These are phyloP conservation scores for Sinohyriopsis cumingii DNA, from an alignment of 2,888 invertebrate species.

Conservation along the genomic window DNA sequence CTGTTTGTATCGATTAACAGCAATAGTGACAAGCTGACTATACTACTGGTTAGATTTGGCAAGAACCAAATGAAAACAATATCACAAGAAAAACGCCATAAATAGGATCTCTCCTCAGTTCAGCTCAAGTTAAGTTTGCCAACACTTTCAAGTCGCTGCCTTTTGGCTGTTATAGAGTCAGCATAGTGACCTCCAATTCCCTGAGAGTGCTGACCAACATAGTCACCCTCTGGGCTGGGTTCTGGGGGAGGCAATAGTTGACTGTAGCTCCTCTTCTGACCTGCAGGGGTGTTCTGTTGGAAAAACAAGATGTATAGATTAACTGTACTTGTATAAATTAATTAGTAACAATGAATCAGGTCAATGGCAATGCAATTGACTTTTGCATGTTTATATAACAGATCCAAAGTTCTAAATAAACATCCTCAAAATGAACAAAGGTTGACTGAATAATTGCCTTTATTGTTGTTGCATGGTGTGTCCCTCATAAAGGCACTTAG, in stretches of 20 bases:
- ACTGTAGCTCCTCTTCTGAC: conserved; percentile 73
- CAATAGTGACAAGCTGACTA: too few species aligned
- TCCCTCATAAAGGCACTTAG: too few species aligned
- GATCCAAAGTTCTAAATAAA: too few species aligned
- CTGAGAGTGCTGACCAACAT: conserved; percentile 75
- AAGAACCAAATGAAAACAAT: too few species aligned
- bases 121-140: background rate
- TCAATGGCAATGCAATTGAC: background rate
- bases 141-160: conserved; percentile 27
- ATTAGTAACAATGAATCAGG: background rate
- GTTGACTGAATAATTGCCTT: too few species aligned
- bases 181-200: conserved; percentile 76
- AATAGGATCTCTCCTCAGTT: too few species aligned
- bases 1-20: too few species aligned
- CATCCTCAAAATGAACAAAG: too few species aligned
- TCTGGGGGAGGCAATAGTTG: conserved; percentile 74
- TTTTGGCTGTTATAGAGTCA: conserved; percentile 70
- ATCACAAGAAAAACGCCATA: too few species aligned
- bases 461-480: too few species aligned
- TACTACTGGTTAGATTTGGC: too few species aligned
- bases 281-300: conserved; percentile 53
- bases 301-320: conserved; percentile 1
- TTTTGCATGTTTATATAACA: too few species aligned
- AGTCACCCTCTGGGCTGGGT: conserved; percentile 74
- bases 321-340: background rate